Conservation (phyloP, 2,113 vertebrate genomes). For the Nibea coibor region DNA sequence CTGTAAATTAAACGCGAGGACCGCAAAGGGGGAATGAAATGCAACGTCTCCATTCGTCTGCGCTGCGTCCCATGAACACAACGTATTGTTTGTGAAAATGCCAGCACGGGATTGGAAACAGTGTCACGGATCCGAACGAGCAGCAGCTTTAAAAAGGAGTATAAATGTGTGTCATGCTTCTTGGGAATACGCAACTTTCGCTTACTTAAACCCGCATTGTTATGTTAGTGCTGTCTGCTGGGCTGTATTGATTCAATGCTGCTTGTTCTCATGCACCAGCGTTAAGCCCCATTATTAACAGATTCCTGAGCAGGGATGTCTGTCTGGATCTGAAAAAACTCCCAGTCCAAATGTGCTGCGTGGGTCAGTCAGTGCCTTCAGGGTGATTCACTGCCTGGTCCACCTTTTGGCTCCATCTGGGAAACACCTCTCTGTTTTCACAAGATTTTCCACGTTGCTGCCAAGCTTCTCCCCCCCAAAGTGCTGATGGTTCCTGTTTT, state of each 20-base stretch:
- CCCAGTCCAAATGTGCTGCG: conserved; percentile 14
- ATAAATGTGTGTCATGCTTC: conserved; percentile 49
- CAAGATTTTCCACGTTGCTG: conserved; percentile 56
- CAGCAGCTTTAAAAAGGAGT: conserved; percentile 4
- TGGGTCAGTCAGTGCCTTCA: conserved; percentile 49
- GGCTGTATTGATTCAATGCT: conserved; percentile 30
- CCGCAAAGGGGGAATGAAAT: background rate
- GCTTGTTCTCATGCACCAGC: conserved; percentile 52
- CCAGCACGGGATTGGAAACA: background rate
- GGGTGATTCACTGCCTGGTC: conserved; percentile 46
- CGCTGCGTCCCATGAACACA: background rate
- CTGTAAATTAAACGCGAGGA: background rate
- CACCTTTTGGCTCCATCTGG: conserved; percentile 54
- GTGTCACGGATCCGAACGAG: conserved; percentile 14
- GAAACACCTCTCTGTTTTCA: conserved; percentile 69
- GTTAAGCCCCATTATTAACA: conserved; percentile 69
- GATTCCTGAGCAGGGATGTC: conserved; percentile 70
- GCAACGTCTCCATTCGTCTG: background rate
- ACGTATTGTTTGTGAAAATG: conserved; percentile 9
- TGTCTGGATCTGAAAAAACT: conserved; percentile 47
- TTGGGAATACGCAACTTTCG: conserved; percentile 52
- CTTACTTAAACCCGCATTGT: conserved; percentile 49
- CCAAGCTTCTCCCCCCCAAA: conserved; percentile 25
- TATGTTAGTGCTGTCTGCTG: conserved; percentile 31
- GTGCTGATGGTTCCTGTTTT: conserved; percentile 49